Evolutionary conservation across 2,113 vertebrate species (phyloP).

Genomic region (Tragelaphus strepsiceros): DNA sequence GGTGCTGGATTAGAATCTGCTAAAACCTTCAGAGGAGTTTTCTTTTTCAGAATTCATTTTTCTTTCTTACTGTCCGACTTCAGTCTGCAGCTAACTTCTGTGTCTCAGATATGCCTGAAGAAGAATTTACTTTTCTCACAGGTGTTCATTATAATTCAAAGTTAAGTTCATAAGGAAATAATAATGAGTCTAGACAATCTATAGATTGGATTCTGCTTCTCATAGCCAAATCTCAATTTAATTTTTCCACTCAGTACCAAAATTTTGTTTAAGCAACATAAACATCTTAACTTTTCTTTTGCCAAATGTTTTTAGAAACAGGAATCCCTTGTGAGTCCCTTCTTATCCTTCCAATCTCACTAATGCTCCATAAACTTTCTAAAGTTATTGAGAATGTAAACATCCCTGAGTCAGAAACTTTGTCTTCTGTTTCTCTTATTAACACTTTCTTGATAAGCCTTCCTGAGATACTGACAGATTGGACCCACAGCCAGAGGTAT

Average conservation of each 20-base stretch:
- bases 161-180: not conserved
- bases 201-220: not conserved
- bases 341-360: not conserved
- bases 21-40: not conserved
- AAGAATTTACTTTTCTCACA: not conserved
- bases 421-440: not conserved
- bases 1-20: constrained; percentile 21
- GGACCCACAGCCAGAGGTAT: not conserved
- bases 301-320: not conserved
- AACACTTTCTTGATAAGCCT: not conserved
- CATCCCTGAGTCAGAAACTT: not conserved
- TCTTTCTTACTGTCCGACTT: not conserved
- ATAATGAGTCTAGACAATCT: not conserved
- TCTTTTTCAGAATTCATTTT: not conserved
- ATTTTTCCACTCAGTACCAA: not conserved
- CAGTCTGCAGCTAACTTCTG: not conserved
- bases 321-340: not conserved
- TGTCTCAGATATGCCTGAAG: not conserved
- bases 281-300: not conserved
- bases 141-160: not conserved
- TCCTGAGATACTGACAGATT: not conserved
- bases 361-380: not conserved
- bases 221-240: not conserved
- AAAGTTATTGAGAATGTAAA: not conserved
- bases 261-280: not conserved